Evolutionary conservation across 1,140 invertebrate genomes (phyloP), one percentile per base, ranked within the genome.

Genomic region (Trissolcus basalis): DNA sequence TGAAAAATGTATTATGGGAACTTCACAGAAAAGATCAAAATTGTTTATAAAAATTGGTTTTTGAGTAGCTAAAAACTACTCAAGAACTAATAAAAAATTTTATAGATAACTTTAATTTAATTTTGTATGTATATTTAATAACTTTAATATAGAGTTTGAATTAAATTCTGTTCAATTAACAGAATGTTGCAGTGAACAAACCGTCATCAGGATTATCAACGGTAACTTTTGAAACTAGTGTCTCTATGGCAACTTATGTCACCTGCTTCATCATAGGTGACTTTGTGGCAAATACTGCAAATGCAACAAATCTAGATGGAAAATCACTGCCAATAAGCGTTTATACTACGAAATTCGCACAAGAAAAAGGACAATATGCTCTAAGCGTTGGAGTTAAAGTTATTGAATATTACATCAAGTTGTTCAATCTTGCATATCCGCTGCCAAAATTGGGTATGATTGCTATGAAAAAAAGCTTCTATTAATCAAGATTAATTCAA

Each of bases 231-330:
- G 86, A 92, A 49, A 92, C 93, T 80, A 95, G 94, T 56, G 92
- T 95, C 0, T 92, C 92, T 11, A 98, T 98, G 96, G 96, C 96
- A 1, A 97, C 96, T 0, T 98, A 98, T 82, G 86, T 98, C 2
- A 92, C 93, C 0, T 96, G 95, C 80, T 96, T 98, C 85, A 96
- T 98, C 48, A 91, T 98, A 0, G 96, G 96, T 71, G 95, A 98
- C 82, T 98, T 98, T 87, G 89, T 91, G 16, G 85, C 89, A 16
- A 87, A 89, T 15, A 89, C 82, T 0, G 91, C 92, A 48, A 84
- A 89, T 69, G 84, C 91, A 0, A 91, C 90, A 64, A 87, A 89
- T 10, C 87, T 90, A 1, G 86, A 90, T 16, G 90, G 86, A 6
- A 84, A 85, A 7, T 82, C 89, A 15, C 91, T 94, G 61, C 91